Base-by-base conservation (phyloP, 2,888 invertebrate species). In the Spisula solida region DNA sequence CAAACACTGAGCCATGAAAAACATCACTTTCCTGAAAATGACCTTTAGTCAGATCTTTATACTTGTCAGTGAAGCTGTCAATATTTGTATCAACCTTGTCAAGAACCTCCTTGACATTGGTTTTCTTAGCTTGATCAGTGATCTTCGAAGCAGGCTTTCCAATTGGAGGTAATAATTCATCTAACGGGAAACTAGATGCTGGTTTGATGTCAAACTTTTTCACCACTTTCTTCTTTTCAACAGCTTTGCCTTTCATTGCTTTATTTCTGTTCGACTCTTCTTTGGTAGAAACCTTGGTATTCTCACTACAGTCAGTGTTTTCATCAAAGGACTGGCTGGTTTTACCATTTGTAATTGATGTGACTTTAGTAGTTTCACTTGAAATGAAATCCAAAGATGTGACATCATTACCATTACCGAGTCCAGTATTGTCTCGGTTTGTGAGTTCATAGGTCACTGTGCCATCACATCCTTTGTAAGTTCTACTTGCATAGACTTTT, bases 131-230 rank as follows among this genome's bases (percentile, higher is more conserved):
- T 66, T 34, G 55, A 14, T 47, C 75, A n/a, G 83, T 80, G 48
- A 83, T 85, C 34, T 78, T 79, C 41, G 78, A 31, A 29, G 56
- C 18, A 51, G 85, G 56, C n/a, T 48, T 41, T 47, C 12, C 25
- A 34, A 34, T 1, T 6, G 55, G 12, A 41, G 92, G 92, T 12
- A 92, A 82, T 16, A 92, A 78, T 48, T 92, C 92, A 90, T 92
- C 92, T 25, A 92, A 78, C 20, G 92, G 92, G 78, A 90, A 92
- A 56, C 84, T 89, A 25, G 51, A 81, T n/a, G 90, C 18, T 48
- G 87, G 89, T 55, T 86, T 88, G 20, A 92, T 90, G 31, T 86
- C 79, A 25, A 87, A 86, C 25, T 51, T 51, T 66, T 88, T 91
- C 6, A 34, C 41, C 78, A 70, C 81, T 29, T 75, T 83, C 18